Conservation (phyloP, 2,888 invertebrate species). For the Mongoloraphidia duomilia region DNA sequence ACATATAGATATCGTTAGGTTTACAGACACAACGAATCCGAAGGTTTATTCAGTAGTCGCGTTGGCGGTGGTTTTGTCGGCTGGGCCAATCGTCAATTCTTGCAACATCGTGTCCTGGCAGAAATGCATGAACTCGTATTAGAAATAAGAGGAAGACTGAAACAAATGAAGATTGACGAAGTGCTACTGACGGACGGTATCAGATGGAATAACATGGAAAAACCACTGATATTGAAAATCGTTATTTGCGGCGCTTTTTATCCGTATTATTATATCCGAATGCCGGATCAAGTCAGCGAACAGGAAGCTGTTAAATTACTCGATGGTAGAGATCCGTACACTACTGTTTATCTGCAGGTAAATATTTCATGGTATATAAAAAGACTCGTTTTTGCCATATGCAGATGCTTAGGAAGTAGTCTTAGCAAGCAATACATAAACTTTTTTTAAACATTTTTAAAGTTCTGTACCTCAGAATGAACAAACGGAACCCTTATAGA, state of each 20-base stretch:
- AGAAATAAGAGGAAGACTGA: conserved; percentile 53
- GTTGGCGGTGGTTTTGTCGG: conserved; percentile 15
- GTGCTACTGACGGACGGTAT: conserved; percentile 23
- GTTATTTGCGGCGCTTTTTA: conserved; percentile 82
- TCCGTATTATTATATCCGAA: conserved; percentile 71
- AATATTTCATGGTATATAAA: too few relatives aligned
- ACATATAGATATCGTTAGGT: too few relatives aligned
- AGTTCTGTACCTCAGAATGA: too few relatives aligned
- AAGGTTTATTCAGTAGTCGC: too few relatives aligned
- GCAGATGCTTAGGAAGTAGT: too few relatives aligned
- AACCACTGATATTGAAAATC: conserved; percentile 50
- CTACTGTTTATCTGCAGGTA: conserved; percentile 44
- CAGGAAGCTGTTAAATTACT: conserved; percentile 48
- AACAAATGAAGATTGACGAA: conserved; percentile 41
- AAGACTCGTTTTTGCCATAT: too few relatives aligned
- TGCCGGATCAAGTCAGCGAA: conserved; percentile 41
- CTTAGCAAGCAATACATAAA: too few relatives aligned
- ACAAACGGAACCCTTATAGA: too few relatives aligned
- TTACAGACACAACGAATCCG: too few relatives aligned
- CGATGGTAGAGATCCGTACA: conserved; percentile 60
- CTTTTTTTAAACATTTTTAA: too few relatives aligned
- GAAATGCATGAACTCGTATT: conserved; percentile 58
- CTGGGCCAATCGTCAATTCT: conserved; percentile 57
- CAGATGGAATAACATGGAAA: conserved; percentile 34
- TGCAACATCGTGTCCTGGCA: conserved; percentile 54